These are phyloP conservation scores for Calliphora vomitoria DNA, from an alignment of 2,888 invertebrate species.

Conservation along the genomic window DNA sequence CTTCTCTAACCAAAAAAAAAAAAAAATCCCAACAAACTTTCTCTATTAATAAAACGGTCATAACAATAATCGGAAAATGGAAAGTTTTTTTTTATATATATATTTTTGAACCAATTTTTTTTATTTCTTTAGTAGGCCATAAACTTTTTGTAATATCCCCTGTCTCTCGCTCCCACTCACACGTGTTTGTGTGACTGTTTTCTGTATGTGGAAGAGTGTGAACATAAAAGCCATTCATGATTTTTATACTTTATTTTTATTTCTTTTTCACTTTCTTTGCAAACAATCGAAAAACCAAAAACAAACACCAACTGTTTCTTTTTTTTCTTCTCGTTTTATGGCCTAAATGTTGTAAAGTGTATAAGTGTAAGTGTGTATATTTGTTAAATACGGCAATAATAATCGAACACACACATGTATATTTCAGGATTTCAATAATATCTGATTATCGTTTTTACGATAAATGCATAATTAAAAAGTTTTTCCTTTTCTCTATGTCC, in stretches of 20 bases:
- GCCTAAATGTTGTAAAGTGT: constrained; percentile 8
- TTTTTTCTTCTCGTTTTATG: constrained; percentile 1
- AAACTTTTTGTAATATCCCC: constrained; percentile 12
- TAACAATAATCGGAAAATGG: constrained; percentile 30
- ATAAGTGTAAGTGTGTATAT: neutral
- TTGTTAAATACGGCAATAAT: constrained; percentile 8
- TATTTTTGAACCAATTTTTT: neutral
- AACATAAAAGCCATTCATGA: constrained; percentile 25
- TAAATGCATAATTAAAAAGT: constrained; percentile 75
- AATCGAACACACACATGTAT: neutral
- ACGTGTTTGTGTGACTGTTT: neutral
- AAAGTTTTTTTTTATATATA: constrained; percentile 5
- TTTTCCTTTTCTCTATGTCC: constrained; percentile 34
- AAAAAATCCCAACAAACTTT: constrained; percentile 16
- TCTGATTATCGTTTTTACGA: constrained; percentile 69
- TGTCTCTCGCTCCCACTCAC: neutral
- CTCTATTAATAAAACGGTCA: constrained; percentile 22
- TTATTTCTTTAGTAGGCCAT: constrained; percentile 15
- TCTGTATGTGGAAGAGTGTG: neutral
- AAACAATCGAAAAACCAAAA: neutral
- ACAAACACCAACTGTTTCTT: constrained; percentile 50
- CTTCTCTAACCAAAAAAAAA: neutral
- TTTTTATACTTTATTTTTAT: neutral
- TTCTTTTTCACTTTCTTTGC: neutral
- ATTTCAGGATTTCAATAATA: constrained; percentile 51